These are phyloP conservation scores for Rhinella marina DNA, from an alignment of 2,797 vertebrate genomes.

Conservation along the genomic window DNA sequence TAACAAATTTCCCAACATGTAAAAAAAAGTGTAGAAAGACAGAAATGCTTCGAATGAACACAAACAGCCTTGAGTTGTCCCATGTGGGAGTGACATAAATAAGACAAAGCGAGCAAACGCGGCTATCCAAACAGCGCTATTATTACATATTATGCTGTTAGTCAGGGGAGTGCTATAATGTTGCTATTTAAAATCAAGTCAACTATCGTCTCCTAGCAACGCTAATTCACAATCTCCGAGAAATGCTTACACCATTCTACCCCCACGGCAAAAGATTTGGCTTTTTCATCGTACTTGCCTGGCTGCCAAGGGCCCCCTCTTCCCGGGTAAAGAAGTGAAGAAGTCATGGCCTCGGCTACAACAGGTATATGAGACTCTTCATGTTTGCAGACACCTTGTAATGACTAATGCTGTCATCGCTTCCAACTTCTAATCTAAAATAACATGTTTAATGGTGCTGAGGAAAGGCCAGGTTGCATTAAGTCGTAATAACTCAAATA, in stretches of 20 bases:
- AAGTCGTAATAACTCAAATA: neutral
- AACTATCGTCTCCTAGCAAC: slow-evolving; percentile 48
- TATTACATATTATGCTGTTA: slow-evolving; percentile 41
- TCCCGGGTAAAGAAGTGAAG: neutral
- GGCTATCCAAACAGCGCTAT: slow-evolving; percentile 32
- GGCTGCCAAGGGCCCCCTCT: neutral
- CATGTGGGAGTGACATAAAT: slow-evolving; percentile 57
- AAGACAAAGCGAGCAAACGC: slow-evolving; percentile 26
- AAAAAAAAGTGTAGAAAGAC: slow-evolving; percentile 22
- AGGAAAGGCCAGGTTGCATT: slow-evolving; percentile 3
- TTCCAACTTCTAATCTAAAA: slow-evolving; percentile 9
- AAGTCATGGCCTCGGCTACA: neutral
- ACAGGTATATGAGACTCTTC: slow-evolving; percentile 41
- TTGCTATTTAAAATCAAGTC: slow-evolving; percentile 57
- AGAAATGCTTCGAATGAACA: slow-evolving; percentile 31
- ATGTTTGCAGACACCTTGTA: slow-evolving; percentile 26
- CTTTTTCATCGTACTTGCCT: neutral
- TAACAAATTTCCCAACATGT: slow-evolving; percentile 31
- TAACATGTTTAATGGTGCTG: slow-evolving; percentile 10
- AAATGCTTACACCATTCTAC: slow-evolving; percentile 32
- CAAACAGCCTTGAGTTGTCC: slow-evolving; percentile 8
- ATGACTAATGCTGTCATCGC: slow-evolving; percentile 22
- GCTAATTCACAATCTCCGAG: slow-evolving; percentile 33
- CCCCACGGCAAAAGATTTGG: slow-evolving; percentile 35
- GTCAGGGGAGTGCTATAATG: slow-evolving; percentile 54